A percentile compares a stretch with the other conserved stretches of the same genome.
Evolutionary conservation across 1,140 invertebrate genomes (phyloP).

Genomic region (Laupala kohalensis): DNA sequence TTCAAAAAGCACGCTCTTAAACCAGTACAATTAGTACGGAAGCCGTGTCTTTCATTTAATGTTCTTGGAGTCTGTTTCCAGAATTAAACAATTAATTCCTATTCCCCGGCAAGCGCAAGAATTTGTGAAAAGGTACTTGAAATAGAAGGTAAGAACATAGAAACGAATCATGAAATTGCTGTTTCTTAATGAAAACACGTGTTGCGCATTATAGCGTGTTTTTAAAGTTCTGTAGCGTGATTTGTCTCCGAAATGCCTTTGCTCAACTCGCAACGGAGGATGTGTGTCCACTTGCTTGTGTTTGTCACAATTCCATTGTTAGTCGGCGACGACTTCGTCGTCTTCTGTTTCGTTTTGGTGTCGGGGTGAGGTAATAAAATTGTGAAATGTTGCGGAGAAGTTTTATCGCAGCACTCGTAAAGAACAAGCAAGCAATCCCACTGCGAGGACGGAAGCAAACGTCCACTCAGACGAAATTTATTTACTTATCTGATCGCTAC

Average conservation of each 20-base stretch:
- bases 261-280: not conserved
- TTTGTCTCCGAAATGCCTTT: not conserved
- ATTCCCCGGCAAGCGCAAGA: not conserved
- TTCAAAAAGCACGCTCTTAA: too few species aligned
- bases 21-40: too few species aligned
- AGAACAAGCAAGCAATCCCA: not conserved
- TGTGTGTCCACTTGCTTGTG: not conserved
- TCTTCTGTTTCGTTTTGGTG: not conserved
- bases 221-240: too few species aligned
- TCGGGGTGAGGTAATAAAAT: not conserved
- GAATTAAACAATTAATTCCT: not conserved
- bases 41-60: not conserved
- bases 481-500: not conserved
- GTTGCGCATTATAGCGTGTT: not conserved
- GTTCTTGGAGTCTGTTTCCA: not conserved
- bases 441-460: not conserved
- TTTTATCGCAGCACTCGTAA: not conserved
- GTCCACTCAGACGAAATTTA: not conserved
- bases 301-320: not conserved
- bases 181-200: not conserved
- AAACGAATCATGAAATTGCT: not conserved
- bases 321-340: not conserved
- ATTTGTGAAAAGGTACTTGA: not conserved
- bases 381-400: not conserved
- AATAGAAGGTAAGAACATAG: not conserved